Evolutionary conservation across 1,140 invertebrate genomes (phyloP).

Genomic region (Tetragnatha versicolor): DNA sequence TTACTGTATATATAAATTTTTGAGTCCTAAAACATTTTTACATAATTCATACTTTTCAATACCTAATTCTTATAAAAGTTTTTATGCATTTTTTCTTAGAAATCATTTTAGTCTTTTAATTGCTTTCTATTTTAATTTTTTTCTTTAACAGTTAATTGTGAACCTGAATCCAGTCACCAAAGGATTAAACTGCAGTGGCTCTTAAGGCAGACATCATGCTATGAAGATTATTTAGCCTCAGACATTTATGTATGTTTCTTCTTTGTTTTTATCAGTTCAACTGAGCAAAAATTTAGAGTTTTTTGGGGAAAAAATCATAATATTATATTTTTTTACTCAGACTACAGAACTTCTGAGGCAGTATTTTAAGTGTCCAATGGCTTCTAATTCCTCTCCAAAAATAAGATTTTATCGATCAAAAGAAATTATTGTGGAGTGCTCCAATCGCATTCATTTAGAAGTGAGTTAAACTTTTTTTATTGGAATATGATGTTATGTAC

Average conservation of each 20-base stretch:
- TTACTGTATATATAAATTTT: neutral
- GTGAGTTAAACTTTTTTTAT: neutral
- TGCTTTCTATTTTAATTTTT: conserved; percentile 2
- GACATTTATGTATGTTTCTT: conserved; percentile 58
- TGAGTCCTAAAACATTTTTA: neutral
- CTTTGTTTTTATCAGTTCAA: neutral
- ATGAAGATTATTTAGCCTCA: conserved; percentile 62
- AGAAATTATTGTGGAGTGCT: conserved; percentile 10
- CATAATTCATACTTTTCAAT: neutral
- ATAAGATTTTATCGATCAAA: conserved; percentile 29
- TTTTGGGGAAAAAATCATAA: too few species aligned
- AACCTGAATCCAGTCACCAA: conserved; percentile 7
- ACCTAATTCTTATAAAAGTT: neutral
- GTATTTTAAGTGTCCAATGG: conserved; percentile 40
- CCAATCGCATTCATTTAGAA: conserved; percentile 38
- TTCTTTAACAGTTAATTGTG: conserved; percentile 55
- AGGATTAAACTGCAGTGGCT: conserved; percentile 61
- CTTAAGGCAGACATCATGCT: conserved; percentile 62
- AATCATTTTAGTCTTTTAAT: conserved; percentile 37
- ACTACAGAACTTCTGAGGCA: conserved; percentile 14
- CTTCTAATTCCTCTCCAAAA: conserved; percentile 21
- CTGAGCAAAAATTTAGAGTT: neutral
- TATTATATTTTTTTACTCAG: conserved; percentile 17
- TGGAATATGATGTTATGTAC: neutral
- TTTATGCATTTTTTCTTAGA: neutral